Percentiles rank a stretch among this genome's conserved stretches.
Evolutionary conservation across 2,797 vertebrate species (phyloP).

Genomic region (Phoebastria nigripes): DNA sequence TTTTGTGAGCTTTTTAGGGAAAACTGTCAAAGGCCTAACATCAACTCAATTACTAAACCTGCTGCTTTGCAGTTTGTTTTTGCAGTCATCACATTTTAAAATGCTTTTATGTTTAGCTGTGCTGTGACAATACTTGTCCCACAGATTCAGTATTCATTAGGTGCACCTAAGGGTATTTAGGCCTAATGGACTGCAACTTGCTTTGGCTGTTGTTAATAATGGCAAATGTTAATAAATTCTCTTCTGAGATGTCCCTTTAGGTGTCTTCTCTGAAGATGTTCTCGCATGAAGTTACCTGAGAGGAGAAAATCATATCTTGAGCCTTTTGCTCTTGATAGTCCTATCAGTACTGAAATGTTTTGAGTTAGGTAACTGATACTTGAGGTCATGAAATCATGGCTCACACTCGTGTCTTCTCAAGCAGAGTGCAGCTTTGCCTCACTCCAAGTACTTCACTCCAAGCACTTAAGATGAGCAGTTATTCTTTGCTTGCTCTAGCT

Average conservation of each 20-base stretch:
- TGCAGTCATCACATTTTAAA: background rate
- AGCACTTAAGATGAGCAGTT: background rate
- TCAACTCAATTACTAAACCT: background rate
- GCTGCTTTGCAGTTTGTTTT: background rate
- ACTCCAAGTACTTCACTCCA: background rate
- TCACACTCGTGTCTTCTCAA: fast-evolving
- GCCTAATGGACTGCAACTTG: background rate
- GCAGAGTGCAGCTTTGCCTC: background rate
- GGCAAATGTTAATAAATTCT: background rate
- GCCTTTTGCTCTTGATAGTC: background rate
- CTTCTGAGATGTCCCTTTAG: background rate
- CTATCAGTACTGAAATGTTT: background rate
- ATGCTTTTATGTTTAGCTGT: background rate
- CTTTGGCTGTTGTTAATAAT: background rate
- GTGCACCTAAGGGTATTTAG: background rate
- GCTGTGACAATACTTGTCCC: background rate
- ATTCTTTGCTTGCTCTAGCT: background rate
- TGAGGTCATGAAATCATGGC: background rate
- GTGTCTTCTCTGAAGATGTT: background rate
- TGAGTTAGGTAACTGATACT: background rate
- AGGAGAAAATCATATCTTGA: background rate
- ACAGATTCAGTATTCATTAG: too few species aligned
- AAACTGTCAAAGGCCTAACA: background rate
- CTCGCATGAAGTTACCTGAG: background rate
- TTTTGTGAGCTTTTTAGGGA: background rate